phyloP scores from a whole-genome alignment of 2,888 invertebrate genomes.

The Rhaphigaster nebulosa region DNA sequence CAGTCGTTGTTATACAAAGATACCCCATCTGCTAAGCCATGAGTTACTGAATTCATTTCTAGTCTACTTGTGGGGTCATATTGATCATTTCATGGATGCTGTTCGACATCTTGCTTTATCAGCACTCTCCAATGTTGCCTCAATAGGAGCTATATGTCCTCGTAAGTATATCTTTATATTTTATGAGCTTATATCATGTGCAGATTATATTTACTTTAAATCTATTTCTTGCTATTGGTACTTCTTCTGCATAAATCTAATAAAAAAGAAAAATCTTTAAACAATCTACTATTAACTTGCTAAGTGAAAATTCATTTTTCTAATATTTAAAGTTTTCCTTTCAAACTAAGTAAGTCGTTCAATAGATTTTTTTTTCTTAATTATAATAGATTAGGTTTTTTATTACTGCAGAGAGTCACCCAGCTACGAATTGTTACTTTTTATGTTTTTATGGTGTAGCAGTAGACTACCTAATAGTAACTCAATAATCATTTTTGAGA shows the following conservation, averaged over 20 bases:
- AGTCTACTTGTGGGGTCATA: slow-evolving; percentile 73
- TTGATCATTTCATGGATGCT: slow-evolving; percentile 78
- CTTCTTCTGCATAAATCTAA: not conserved
- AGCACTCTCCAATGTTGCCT: slow-evolving; percentile 69
- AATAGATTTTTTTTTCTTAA: no score
- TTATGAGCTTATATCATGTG: not conserved
- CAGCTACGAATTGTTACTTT: no score
- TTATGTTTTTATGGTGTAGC: no score
- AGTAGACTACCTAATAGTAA: no score
- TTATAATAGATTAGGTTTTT: no score
- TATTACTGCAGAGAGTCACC: no score
- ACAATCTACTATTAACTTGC: no score
- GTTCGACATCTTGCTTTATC: slow-evolving; percentile 75
- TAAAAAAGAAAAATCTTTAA: no score
- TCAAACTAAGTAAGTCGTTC: no score
- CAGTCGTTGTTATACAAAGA: slow-evolving; percentile 36
- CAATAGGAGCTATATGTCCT: slow-evolving; percentile 25
- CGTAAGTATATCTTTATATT: not conserved
- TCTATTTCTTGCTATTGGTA: not conserved
- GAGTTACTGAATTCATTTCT: slow-evolving; percentile 67
- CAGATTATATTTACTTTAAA: not conserved
- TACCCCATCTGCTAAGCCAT: slow-evolving; percentile 53
- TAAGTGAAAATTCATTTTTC: no score
- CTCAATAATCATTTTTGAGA: no score
- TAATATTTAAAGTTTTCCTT: no score